Conservation (phyloP, 2,797 vertebrate genomes). For the Acrossocheilus fasciatus region DNA sequence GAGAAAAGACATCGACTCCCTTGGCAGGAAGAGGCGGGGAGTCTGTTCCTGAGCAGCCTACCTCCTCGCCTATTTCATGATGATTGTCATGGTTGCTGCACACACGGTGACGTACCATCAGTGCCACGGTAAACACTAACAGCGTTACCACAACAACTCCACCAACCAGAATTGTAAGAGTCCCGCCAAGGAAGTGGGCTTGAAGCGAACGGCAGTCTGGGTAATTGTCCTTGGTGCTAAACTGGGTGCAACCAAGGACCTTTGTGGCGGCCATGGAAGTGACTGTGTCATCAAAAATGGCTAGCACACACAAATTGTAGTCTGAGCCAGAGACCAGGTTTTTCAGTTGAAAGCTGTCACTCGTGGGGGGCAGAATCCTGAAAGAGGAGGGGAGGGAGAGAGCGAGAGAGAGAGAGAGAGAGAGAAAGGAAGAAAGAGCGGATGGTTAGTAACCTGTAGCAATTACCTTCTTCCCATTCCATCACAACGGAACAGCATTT, state of each 20-base stretch:
- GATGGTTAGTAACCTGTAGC: constrained; percentile 27
- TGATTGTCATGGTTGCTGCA: constrained; percentile 60
- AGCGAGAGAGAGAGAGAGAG: constrained; percentile 8
- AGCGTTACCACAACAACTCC: constrained; percentile 95
- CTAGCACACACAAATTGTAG: constrained; percentile 97
- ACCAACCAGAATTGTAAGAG: constrained; percentile 96
- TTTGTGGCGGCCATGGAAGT: constrained; percentile 98
- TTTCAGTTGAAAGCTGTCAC: constrained; percentile 93
- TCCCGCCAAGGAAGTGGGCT: constrained; percentile 94
- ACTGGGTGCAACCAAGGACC: constrained; percentile 94
- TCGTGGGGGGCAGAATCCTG: constrained; percentile 96
- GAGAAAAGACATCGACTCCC: constrained; percentile 86
- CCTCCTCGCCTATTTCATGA: constrained; percentile 54
- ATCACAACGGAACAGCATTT: constrained; percentile 23
- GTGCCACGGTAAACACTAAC: constrained; percentile 94
- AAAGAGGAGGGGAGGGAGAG: constrained; percentile 49
- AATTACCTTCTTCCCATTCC: constrained; percentile 12
- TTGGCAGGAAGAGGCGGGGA: constrained; percentile 52
- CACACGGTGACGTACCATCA: constrained; percentile 97
- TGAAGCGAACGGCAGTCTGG: constrained; percentile 94
- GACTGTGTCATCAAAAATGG: constrained; percentile 96
- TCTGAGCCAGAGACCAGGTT: constrained; percentile 94
- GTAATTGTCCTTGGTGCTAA: constrained; percentile 93
- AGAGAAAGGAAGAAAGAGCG: constrained; percentile 8
- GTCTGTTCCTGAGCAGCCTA: constrained; percentile 85